Percentiles rank a stretch among this genome's conserved stretches.
Conservation (phyloP, 2,888 invertebrate genomes). For the Graphium colonna region DNA sequence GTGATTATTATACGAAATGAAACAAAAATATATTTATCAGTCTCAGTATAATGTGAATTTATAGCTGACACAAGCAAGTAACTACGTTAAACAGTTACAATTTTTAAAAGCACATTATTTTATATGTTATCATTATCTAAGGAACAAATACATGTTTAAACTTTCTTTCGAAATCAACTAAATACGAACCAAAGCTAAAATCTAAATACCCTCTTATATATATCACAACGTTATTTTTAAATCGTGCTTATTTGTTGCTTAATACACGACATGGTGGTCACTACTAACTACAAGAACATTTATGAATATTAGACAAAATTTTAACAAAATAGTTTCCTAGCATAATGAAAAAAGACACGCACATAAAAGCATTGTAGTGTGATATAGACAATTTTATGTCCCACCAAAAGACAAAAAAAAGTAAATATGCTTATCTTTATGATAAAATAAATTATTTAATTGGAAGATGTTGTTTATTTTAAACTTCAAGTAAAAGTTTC, state of each 20-base stretch:
- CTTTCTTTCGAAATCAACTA: background rate
- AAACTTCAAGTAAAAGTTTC: background rate
- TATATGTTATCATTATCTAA: conserved; percentile 4
- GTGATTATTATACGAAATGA: too few species aligned
- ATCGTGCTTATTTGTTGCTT: background rate
- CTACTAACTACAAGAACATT: background rate
- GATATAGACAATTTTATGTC: background rate
- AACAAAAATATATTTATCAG: conserved; percentile 21
- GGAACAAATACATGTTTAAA: conserved; percentile 10
- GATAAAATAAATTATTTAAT: background rate
- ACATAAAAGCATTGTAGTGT: background rate
- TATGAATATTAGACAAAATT: background rate
- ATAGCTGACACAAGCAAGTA: conserved; percentile 24
- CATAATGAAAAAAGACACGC: background rate
- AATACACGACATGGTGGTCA: background rate
- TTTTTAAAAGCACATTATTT: conserved; percentile 10
- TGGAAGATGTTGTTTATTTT: background rate
- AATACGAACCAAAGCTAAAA: conserved; percentile 7
- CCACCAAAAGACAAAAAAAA: background rate
- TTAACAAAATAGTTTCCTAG: background rate
- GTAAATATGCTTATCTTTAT: background rate
- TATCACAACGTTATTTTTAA: conserved; percentile 21
- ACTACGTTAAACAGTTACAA: conserved; percentile 7
- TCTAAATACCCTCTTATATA: conserved; percentile 21
- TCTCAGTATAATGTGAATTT: conserved; percentile 24